These are phyloP conservation scores for Enchytraeus crypticus DNA, from an alignment of 2,888 invertebrate species.

Conservation along the genomic window DNA sequence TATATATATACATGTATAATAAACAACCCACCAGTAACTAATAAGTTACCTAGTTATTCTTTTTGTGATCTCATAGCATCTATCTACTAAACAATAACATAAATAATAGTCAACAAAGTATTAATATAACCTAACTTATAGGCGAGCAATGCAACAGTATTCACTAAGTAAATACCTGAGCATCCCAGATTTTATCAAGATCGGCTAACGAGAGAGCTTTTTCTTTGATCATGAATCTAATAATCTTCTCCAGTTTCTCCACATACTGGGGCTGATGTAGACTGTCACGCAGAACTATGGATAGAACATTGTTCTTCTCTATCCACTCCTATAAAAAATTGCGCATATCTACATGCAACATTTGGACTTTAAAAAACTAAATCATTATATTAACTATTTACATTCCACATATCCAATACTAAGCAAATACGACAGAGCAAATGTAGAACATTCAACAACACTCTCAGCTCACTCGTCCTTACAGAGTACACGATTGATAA, in stretches of 20 bases:
- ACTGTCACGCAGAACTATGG: conserved; percentile 87
- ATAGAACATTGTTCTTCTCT: conserved; percentile 84
- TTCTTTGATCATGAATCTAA: conserved; percentile 85
- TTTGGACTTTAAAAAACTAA: too few relatives aligned
- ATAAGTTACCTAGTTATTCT: neutral
- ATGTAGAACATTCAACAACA: too few relatives aligned
- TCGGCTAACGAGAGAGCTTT: conserved; percentile 75
- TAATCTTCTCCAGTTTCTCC: conserved; percentile 91
- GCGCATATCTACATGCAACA: too few relatives aligned
- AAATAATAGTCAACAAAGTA: neutral
- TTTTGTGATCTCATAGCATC: too few relatives aligned
- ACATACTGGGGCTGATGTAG: conserved; percentile 91
- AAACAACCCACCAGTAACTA: too few relatives aligned
- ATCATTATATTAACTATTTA: too few relatives aligned
- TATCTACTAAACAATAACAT: too few relatives aligned
- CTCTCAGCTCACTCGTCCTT: too few relatives aligned
- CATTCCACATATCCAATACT: too few relatives aligned
- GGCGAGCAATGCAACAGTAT: neutral
- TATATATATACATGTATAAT: neutral
- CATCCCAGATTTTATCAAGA: conserved; percentile 90
- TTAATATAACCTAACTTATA: neutral
- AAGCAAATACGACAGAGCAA: too few relatives aligned
- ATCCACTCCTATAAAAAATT: conserved; percentile 76
- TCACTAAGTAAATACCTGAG: conserved; percentile 62
- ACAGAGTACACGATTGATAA: too few relatives aligned